Evolutionary conservation across 2,797 vertebrate genomes (phyloP).

Genomic region (Sphenodon punctatus): DNA sequence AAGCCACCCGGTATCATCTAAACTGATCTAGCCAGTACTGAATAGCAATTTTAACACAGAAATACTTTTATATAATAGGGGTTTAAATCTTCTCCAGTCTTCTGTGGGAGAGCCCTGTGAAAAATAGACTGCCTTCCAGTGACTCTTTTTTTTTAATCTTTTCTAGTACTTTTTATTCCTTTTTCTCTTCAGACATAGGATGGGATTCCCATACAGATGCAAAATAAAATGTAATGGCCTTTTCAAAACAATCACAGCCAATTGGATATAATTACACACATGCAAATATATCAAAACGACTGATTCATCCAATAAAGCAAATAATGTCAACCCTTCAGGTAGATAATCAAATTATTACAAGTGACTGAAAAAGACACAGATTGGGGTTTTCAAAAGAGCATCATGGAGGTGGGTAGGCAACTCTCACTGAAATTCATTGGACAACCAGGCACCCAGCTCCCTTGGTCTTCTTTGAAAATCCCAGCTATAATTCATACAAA

Average conservation of each 20-base stretch:
- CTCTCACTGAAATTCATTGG: no score
- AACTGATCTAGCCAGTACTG: background rate
- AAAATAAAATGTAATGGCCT: background rate
- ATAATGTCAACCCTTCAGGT: no score
- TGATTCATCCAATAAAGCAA: no score
- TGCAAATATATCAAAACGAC: no score
- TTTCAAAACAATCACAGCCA: background rate
- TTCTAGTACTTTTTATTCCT: background rate
- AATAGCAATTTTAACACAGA: background rate
- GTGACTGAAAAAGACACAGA: no score
- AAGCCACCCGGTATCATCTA: background rate
- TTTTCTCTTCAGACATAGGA: background rate
- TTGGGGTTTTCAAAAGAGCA: no score
- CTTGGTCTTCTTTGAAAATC: background rate
- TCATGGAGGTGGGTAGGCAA: no score
- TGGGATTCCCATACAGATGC: background rate
- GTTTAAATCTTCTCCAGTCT: background rate
- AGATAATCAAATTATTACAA: no score
- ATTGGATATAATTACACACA: background rate
- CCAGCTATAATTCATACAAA: background rate
- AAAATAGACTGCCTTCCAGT: background rate
- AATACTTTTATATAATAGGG: background rate
- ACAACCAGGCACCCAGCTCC: background rate
- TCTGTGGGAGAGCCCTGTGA: background rate
- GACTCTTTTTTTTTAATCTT: background rate